phyloP scores from a whole-genome alignment of 2,888 invertebrate species.

The Gortyna flavago region DNA sequence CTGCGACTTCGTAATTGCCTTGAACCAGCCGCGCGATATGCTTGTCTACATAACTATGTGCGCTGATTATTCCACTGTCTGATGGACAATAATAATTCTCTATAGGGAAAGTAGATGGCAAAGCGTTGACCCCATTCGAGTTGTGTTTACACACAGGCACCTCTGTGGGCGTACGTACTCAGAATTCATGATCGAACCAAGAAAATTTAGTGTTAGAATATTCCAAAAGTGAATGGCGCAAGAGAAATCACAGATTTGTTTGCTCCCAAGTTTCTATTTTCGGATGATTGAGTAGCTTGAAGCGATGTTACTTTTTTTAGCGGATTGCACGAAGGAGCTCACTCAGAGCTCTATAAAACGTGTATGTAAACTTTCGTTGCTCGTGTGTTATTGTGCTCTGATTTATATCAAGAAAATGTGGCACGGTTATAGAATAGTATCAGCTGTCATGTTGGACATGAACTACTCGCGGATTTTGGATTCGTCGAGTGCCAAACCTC shows the following conservation, averaged over 20 bases:
- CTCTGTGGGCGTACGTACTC: slow-evolving; percentile 62
- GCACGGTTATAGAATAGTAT: slow-evolving; percentile 21
- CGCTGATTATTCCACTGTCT: slow-evolving; percentile 64
- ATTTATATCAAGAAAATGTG: slow-evolving; percentile 32
- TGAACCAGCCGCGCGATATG: slow-evolving; percentile 61
- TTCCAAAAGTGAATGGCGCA: slow-evolving; percentile 68
- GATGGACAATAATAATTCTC: slow-evolving; percentile 69
- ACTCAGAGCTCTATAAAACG: slow-evolving; percentile 54
- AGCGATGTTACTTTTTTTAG: slow-evolving; percentile 66
- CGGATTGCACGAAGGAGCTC: slow-evolving; percentile 60
- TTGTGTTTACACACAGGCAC: slow-evolving; percentile 67
- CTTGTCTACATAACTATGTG: slow-evolving; percentile 61
- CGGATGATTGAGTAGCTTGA: slow-evolving; percentile 71
- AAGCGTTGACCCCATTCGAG: slow-evolving; percentile 77
- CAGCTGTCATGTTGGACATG: slow-evolving; percentile 34
- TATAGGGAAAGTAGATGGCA: slow-evolving; percentile 81
- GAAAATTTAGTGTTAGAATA: slow-evolving; percentile 64
- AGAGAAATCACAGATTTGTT: slow-evolving; percentile 71
- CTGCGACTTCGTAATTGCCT: slow-evolving; percentile 49
- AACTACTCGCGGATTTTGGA: slow-evolving; percentile 42
- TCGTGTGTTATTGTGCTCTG: slow-evolving; percentile 33
- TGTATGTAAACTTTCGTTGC: slow-evolving; percentile 57
- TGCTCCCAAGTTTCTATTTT: slow-evolving; percentile 73
- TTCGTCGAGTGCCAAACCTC: slow-evolving; percentile 59
- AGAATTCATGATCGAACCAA: slow-evolving; percentile 63